Evolutionary conservation across 2,797 vertebrate genomes (phyloP), one percentile per base, ranked within the genome.

Genomic region (Rhincodon typus): DNA sequence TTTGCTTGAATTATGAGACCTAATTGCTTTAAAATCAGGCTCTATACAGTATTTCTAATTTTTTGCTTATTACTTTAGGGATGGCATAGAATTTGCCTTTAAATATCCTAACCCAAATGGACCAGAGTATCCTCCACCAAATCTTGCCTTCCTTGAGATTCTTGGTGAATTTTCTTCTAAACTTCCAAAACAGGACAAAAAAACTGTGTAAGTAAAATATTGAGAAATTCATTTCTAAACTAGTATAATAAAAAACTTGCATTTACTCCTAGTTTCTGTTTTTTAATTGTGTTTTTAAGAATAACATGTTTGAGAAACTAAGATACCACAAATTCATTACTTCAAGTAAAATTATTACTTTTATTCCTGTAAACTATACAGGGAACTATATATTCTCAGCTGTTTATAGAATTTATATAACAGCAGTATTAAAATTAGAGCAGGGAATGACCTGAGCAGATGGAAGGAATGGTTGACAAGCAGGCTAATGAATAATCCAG

Each of bases 91-190:
- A 97, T 99, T 99, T 98, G 98, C 99, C 53, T 99, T 99, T 97
- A 99, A 99, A 97, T 99, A 99, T 96, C 99, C 98, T 97, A 99
- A 99, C 97, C 98, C 99, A 96, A 98, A 99, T 97, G 99, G 99
- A 97, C 97, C 98, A 95, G 99, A 99, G 96, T 99, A 98, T 96
- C 99, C 99, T 93, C 99, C 99, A 93, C 97, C 98, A 95, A 99
- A 99, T 96, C 97, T 99, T 97, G 99, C 99, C 97, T 99, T 99
- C 97, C 98, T 99, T 95, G 99, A 99, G 97, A 99, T 99, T 94
- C 97, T 99, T 53, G 99, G 99, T 96, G 99, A 99, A 97, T 99
- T 99, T 97, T 99, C 99, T 95, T 99, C 99, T 96, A 99, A 99
- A 97, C 98, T 99, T 82, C 97, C 99, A 96, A 98, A 99, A 53